Base-by-base conservation (phyloP, 2,888 invertebrate species). In the Drosophila siamana region DNA sequence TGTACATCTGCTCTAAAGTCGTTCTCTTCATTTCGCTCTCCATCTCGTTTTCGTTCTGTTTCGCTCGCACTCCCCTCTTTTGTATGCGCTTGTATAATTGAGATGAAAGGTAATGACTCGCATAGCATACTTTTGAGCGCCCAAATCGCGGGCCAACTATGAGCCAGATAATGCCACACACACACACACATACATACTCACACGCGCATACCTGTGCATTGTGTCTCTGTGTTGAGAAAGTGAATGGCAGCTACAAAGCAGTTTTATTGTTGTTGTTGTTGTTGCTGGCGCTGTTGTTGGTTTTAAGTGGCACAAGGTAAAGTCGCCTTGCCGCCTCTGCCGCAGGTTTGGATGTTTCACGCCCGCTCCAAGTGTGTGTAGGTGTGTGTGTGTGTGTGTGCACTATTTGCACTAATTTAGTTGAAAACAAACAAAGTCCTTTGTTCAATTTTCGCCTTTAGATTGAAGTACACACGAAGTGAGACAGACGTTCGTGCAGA, bases 351-450 rank as follows among this genome's bases (percentile, higher is more conserved):
- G 50, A 59, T 55, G 51, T 57, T 62, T 78, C 61, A 47, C 68
- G 69, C 69, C 41, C 55, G 40, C 48, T 48, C 41, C 54, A 64
- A 61, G 47, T 54, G 51, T 51, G 66, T 48, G 55, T 43, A 41
- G 40, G 15, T 44, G 19, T 41, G 15, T 55, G 51, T 69, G 52
- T 71, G 50, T 64, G 62, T 69, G 66, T 73, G 70, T 62, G 62
- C 80, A 88, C 86, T 86, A 86, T 88, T 86, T 89, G 89, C 89
- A 86, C 86, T 89, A 86, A 86, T 89, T 86, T 89, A 82, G 86
- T 88, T 88, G 82, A 80, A 86, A 82, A 89, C 86, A 89, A 86
- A 89, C 83, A 80, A 86, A 80, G 76, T 80, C 86, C 75, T 88
- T 86, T 89, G 88, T 88, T 88, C 79, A 88, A 88, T 89, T 86